phyloP scores from a whole-genome alignment of 2,113 vertebrate species.

The Crotalus horridus region DNA sequence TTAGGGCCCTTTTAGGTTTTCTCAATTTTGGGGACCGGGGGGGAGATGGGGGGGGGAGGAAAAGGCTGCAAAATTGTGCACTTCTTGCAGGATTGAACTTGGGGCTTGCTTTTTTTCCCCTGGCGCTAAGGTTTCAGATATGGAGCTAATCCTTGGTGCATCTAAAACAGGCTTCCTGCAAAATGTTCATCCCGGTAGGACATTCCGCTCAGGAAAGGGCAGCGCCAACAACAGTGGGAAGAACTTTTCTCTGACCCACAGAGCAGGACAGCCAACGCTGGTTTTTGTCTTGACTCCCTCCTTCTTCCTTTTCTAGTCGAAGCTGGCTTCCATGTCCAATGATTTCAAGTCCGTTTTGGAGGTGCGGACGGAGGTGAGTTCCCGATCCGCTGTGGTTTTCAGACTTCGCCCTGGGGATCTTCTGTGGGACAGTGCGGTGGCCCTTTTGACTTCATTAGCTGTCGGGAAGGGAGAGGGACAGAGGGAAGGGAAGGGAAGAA shows the following conservation, averaged over 20 bases:
- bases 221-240: background rate
- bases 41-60: no score
- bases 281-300: background rate
- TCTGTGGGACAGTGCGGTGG: no score
- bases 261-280: no score
- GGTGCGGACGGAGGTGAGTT: constrained; percentile 88
- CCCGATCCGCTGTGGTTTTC: background rate
- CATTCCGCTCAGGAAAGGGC: background rate
- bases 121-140: background rate
- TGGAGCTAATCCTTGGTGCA: background rate
- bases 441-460: background rate
- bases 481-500: no score
- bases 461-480: background rate
- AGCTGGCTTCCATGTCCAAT: constrained; percentile 91
- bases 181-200: background rate
- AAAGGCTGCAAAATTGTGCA: background rate
- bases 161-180: background rate
- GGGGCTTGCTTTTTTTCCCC: background rate
- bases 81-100: background rate
- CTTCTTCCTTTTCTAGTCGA: constrained; percentile 73
- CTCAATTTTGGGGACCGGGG: no score
- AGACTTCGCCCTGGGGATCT: no score
- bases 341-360: constrained; percentile 93
- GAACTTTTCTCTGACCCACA: background rate
- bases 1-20: no score